These are phyloP conservation scores for Graptemys geographica DNA, from an alignment of 2,797 vertebrate species.

Conservation along the genomic window DNA sequence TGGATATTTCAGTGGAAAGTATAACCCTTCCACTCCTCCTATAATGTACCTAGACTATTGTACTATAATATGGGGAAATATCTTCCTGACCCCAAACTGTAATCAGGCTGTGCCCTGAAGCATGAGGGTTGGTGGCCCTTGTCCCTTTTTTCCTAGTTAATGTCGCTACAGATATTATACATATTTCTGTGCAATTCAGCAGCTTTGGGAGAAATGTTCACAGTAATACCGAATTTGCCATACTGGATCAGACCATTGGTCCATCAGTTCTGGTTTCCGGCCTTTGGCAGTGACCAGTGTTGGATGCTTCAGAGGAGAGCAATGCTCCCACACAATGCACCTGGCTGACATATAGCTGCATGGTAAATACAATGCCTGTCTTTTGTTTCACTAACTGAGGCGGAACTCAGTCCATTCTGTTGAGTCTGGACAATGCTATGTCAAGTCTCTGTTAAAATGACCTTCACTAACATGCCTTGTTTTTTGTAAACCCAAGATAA, in stretches of 20 bases:
- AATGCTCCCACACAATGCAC: not conserved
- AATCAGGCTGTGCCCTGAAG: not conserved
- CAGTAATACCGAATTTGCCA: not conserved
- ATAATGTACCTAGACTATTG: not conserved
- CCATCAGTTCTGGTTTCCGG: not conserved
- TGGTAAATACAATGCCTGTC: not conserved
- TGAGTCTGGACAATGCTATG: slow-evolving; percentile 25
- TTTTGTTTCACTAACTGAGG: not conserved
- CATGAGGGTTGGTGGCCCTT: not conserved
- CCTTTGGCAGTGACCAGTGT: not conserved
- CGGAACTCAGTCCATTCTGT: not conserved
- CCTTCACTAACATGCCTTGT: slow-evolving; percentile 60
- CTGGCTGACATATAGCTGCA: not conserved
- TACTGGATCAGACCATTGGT: not conserved
- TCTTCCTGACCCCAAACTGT: not conserved
- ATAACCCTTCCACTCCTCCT: accelerated
- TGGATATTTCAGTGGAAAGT: not conserved
- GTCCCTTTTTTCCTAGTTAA: not conserved
- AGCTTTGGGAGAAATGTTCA: not conserved
- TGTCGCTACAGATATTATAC: not conserved
- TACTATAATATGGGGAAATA: not conserved
- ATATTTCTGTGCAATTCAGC: not conserved
- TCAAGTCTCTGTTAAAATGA: slow-evolving; percentile 32
- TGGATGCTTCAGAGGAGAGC: accelerated
- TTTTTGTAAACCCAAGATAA: slow-evolving; percentile 87